These are phyloP conservation scores for Osmoderma eremita DNA, from an alignment of 2,888 invertebrate genomes.

Conservation along the genomic window DNA sequence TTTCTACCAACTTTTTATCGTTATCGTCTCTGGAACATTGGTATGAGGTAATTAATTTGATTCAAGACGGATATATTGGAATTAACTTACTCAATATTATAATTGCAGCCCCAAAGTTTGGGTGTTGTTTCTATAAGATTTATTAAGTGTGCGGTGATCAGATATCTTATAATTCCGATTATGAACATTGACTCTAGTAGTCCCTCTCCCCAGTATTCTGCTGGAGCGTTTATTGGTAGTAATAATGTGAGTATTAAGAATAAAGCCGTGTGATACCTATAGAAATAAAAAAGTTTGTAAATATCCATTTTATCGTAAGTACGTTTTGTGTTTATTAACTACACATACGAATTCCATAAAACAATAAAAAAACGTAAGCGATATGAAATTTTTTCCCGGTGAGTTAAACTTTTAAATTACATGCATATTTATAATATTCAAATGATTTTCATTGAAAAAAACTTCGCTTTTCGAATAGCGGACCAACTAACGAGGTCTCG, in stretches of 20 bases:
- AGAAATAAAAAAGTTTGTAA: conserved; percentile 8
- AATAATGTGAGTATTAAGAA: conserved; percentile 73
- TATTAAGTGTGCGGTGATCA: conserved; percentile 71
- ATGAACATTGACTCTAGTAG: conserved; percentile 72
- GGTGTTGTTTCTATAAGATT: conserved; percentile 80
- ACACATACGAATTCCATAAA: too few relatives aligned
- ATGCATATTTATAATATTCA: too few relatives aligned
- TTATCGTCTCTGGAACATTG: conserved; percentile 26
- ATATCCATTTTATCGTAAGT: too few relatives aligned
- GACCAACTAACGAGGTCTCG: too few relatives aligned
- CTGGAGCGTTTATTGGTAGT: conserved; percentile 79
- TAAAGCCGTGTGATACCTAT: conserved; percentile 76
- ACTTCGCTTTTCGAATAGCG: too few relatives aligned
- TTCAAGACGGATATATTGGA: too few relatives aligned
- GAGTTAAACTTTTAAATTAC: too few relatives aligned
- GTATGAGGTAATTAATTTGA: neutral
- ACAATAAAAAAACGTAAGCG: too few relatives aligned
- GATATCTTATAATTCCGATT: conserved; percentile 75
- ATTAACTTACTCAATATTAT: conserved; percentile 79
- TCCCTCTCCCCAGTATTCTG: conserved; percentile 82
- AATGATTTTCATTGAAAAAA: too few relatives aligned
- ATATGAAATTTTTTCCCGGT: too few relatives aligned
- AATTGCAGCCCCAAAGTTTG: conserved; percentile 77
- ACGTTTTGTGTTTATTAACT: too few relatives aligned
- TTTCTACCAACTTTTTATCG: conserved; percentile 68